A percentile compares a stretch with the other conserved stretches of the same genome.
These are phyloP conservation scores for Anniella stebbinsi DNA, from an alignment of 2,797 vertebrate species.

Conservation along the genomic window DNA sequence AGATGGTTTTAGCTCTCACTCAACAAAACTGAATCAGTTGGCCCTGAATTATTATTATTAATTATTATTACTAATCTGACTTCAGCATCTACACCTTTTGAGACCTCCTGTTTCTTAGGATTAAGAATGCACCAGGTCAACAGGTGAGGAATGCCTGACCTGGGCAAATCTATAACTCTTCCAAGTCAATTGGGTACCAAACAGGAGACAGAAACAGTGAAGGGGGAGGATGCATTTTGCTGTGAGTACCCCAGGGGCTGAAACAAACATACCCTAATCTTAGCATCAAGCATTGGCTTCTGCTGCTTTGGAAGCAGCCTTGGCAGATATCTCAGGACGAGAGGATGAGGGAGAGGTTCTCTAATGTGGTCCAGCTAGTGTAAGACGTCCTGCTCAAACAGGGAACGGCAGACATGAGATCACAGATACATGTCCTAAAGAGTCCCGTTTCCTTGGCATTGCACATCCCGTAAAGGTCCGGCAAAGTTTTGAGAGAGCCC, in stretches of 20 bases:
- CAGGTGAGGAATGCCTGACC: not conserved
- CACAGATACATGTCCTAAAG: not conserved
- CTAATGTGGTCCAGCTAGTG: not conserved
- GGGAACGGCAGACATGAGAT: not conserved
- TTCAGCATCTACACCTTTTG: not conserved
- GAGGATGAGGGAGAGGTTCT: not conserved
- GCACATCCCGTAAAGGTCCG: rapidly evolving
- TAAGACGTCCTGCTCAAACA: not conserved
- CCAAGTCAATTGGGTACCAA: not conserved
- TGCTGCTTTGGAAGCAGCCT: not conserved
- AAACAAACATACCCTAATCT: not conserved
- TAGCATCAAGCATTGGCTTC: not conserved
- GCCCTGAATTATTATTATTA: not conserved
- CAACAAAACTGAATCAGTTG: not conserved
- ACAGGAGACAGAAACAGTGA: not conserved
- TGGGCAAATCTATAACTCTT: not conserved
- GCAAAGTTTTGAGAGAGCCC: constrained; percentile 55
- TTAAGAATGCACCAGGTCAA: not conserved
- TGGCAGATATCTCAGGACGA: not conserved
- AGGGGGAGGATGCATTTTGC: not conserved
- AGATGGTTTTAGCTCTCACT: not conserved
- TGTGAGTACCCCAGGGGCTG: not conserved
- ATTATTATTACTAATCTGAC: not conserved
- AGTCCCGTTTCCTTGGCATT: not conserved
- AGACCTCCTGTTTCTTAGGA: not conserved